phyloP scores from a whole-genome alignment of 2,888 invertebrate species.

The Marasmarcha lunaedactyla region DNA sequence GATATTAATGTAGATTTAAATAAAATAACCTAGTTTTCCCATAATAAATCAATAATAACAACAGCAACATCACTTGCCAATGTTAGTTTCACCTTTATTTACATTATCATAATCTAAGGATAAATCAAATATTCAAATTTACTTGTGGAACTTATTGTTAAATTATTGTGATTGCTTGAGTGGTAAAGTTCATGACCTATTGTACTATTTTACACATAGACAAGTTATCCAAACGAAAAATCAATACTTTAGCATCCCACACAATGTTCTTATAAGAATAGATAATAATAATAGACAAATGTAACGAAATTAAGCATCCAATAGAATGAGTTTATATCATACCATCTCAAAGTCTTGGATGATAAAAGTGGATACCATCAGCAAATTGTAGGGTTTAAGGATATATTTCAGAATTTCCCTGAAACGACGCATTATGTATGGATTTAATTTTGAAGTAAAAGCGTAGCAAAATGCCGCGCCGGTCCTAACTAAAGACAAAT shows the following conservation, averaged over 20 bases:
- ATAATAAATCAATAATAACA: too few species aligned
- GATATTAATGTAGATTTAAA: too few species aligned
- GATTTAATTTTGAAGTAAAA: background rate
- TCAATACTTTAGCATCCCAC: constrained; percentile 47
- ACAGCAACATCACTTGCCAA: too few species aligned
- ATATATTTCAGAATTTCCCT: background rate
- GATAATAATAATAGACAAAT: too few species aligned
- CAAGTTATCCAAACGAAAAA: constrained; percentile 31
- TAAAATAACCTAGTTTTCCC: too few species aligned
- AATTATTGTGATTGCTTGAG: too few species aligned
- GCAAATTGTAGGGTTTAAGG: too few species aligned
- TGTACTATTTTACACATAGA: constrained; percentile 7
- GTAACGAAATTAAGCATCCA: constrained; percentile 9
- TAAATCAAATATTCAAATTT: too few species aligned
- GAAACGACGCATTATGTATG: constrained; percentile 34
- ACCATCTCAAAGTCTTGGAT: constrained; percentile 13
- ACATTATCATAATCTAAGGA: too few species aligned
- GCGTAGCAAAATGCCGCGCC: background rate
- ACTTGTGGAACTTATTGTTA: too few species aligned
- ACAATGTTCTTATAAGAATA: constrained; percentile 15
- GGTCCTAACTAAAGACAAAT: constrained; percentile 40
- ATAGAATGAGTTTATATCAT: constrained; percentile 11
- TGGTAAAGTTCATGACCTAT: background rate
- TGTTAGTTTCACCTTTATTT: too few species aligned
- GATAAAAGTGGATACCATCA: too few species aligned